These are phyloP conservation scores for Arbacia lixula DNA, from an alignment of 53 echinoderm and acorn worm species.

Conservation along the genomic window DNA sequence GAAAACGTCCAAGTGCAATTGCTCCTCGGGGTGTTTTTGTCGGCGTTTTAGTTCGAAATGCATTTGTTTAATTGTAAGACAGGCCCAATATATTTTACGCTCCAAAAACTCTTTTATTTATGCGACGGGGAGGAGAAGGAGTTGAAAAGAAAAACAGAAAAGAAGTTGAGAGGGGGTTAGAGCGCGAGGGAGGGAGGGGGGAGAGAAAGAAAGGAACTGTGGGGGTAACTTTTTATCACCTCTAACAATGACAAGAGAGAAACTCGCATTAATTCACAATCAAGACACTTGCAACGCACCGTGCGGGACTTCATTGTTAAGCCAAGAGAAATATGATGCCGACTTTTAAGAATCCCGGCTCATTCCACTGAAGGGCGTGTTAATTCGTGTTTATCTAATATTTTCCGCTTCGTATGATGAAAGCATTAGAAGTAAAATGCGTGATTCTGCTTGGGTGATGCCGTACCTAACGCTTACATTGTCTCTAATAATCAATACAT, in stretches of 20 bases:
- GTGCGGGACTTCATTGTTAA: slow-evolving; percentile 8
- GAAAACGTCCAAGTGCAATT: slow-evolving; percentile 44
- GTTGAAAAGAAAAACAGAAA: background rate
- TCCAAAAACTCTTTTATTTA: slow-evolving; percentile 43
- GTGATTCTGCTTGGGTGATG: slow-evolving; percentile 12
- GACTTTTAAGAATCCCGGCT: slow-evolving; percentile 26
- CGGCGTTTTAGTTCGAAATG: slow-evolving; percentile 55
- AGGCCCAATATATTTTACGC: slow-evolving; percentile 50
- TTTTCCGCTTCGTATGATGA: slow-evolving; percentile 31
- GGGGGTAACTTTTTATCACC: slow-evolving; percentile 26
- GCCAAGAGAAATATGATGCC: slow-evolving; percentile 48
- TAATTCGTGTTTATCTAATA: slow-evolving; percentile 45
- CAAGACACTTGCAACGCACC: background rate
- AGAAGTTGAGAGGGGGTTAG: no score
- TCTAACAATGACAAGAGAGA: slow-evolving; percentile 29
- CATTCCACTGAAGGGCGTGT: slow-evolving; percentile 14
- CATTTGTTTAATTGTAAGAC: slow-evolving; percentile 56
- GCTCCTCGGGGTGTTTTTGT: slow-evolving; percentile 48
- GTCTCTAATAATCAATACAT: no score
- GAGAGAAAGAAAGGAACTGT: background rate
- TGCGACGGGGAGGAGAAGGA: background rate
- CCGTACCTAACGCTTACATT: no score
- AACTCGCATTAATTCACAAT: slow-evolving; percentile 55
- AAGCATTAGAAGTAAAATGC: slow-evolving; percentile 6
- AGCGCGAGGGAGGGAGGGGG: no score